Base-by-base conservation (phyloP, 1,140 invertebrate genomes). In the Meloidogyne floridensis region DNA sequence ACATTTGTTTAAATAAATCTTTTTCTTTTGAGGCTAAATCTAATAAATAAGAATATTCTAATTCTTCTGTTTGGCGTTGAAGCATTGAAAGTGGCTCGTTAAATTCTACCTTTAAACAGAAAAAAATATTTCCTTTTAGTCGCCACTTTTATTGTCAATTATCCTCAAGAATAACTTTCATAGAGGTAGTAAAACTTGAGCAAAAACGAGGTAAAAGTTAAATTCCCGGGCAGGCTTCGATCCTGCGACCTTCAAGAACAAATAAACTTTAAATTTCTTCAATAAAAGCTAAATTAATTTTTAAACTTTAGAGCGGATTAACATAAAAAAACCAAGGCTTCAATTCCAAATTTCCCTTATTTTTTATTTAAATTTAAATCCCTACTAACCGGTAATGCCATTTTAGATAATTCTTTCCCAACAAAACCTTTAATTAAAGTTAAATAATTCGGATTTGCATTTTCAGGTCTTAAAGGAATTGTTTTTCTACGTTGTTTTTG, bases 371-470 rank as follows among this genome's bases (percentile, higher is more conserved):
- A 5, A 10, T 20, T 32, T 69, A 77, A 51, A 51, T 51, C 32
- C 32, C 32, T 32, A 84, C 82, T 78, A 20, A 83, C 93, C 69
- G 97, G 97, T 94, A 99, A 98, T 2, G 97, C 96, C 87, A 99
- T 99, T 92, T 98, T 99, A 11, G 95, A 95, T 20, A 99, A 92
- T 90, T 99, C 98, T 92, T 98, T 98, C 75, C 97, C 94, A 89
- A 99, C 98, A 90, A 96, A 98, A 91, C 98, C 99, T 91, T 98
- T 99, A 95, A 99, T 98, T 77, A 99, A 97, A 84, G 95, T 96
- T 97, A 78, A 78, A 72, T 78, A 78, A 72, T 78, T 78, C 10
- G 53, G 56, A 59, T 59, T 78, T 11, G 77, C 32, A 54, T 70
- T 78, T 20, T 18, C 51, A 43, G 74, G 74, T 75, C 74, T 32